Percentiles rank a stretch among this genome's conserved stretches.
Conservation (phyloP, 2,797 vertebrate species). For the Phrynocephalus forsythii region DNA sequence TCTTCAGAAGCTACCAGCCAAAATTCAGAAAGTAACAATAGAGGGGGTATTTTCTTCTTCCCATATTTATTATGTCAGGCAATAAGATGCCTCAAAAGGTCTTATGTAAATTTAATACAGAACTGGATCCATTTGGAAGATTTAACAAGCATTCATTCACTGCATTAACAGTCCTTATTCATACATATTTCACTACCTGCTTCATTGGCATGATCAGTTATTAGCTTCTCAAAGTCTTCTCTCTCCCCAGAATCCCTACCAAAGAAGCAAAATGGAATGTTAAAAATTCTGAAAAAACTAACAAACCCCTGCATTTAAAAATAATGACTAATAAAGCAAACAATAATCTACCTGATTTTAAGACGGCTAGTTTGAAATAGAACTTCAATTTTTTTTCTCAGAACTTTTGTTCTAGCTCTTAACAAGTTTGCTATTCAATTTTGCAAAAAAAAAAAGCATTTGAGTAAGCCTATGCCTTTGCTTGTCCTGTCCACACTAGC, state of each 20-base stretch:
- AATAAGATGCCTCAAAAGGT: no score
- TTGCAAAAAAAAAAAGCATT: conserved; percentile 9
- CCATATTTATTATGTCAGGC: no score
- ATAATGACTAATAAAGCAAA: background rate
- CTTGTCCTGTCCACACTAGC: no score
- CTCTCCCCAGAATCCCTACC: conserved; percentile 78
- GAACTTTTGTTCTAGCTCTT: background rate
- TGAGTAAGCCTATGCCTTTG: background rate
- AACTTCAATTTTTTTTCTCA: background rate
- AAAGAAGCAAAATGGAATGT: conserved; percentile 33
- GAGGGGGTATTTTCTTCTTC: no score
- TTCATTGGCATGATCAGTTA: conserved; percentile 84
- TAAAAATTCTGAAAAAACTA: background rate
- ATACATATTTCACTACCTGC: conserved; percentile 83
- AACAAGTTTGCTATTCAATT: background rate
- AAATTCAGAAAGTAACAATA: no score
- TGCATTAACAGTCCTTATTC: background rate
- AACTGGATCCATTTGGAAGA: background rate
- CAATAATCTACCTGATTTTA: background rate
- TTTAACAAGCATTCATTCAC: background rate
- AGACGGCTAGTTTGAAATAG: background rate
- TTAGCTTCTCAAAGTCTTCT: conserved; percentile 88
- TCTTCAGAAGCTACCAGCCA: no score
- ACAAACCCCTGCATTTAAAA: conserved; percentile 1
- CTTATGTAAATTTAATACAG: background rate